Evolutionary conservation across 1,140 invertebrate species (phyloP), one percentile per base, ranked within the genome.

Genomic region (Thrips palmi): DNA sequence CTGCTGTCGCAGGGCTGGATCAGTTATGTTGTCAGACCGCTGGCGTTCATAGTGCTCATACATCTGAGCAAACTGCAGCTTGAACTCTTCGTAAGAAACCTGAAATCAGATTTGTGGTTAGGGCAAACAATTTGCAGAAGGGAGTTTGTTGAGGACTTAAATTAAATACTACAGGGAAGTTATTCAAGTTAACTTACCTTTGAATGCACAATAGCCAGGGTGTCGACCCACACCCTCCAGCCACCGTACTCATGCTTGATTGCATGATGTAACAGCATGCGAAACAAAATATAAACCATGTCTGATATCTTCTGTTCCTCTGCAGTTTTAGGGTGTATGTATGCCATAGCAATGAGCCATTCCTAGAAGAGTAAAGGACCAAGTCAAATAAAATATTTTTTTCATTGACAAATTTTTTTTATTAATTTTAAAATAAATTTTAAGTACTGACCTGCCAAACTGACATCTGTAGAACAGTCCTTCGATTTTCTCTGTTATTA

Each of bases 141-240:
- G 7, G 15, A 11, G 19, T 32, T n/a, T n/a, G n/a, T n/a, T n/a
- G n/a, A n/a, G n/a, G 15, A 35, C 22, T 25, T 29, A 11, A 37
- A 37, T 5, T 37, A 11, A 29, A 36, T 10, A 37, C n/a, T 4
- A 10, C 19, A 10, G 22, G n/a, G n/a, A 17, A 37, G 7, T 28
- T 25, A 41, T 5, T 8, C 32, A 3, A 38, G 48, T 35, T 7
- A 28, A 46, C 45, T 56, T 56, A 94, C 91, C 71, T 97, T 97
- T 1, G 94, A 97, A 67, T 99, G 96, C 11, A 98, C 87, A 53
- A 99, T 99, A 4, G 96, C 93, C 29, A 99, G 56, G 0, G 94
- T 99, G 56, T 99, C 96, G 5, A 99, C 94, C 94, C 96, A 99
- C 7, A 99, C 96, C 46, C 96, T 65, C 96, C 96, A 99, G 8